Evolutionary conservation across 2,113 vertebrate genomes (phyloP).

Genomic region (Nothobranchius furzeri): DNA sequence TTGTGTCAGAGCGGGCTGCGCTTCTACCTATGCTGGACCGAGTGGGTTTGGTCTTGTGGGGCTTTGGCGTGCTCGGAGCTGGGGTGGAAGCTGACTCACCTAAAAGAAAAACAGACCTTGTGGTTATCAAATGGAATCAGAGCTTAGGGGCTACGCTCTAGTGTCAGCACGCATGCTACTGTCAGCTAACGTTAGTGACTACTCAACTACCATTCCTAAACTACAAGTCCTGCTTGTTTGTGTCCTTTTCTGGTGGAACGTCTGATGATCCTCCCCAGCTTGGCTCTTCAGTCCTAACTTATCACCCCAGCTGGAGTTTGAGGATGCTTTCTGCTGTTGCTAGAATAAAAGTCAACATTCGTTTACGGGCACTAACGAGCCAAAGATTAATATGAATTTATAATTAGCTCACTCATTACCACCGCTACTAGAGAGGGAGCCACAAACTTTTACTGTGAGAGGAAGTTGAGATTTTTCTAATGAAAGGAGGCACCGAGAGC

Average conservation of each 20-base stretch:
- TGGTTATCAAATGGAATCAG: constrained; percentile 44
- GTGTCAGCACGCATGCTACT: constrained; percentile 49
- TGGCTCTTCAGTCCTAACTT: constrained; percentile 44
- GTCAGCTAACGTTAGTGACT: constrained; percentile 50
- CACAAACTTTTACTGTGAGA: constrained; percentile 56
- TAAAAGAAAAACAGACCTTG: constrained; percentile 78
- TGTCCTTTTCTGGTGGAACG: background rate
- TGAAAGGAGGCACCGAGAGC: constrained; percentile 68
- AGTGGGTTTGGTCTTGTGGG: constrained; percentile 76
- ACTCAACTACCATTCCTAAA: constrained; percentile 1
- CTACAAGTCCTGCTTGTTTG: background rate
- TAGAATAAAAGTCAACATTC: constrained; percentile 69
- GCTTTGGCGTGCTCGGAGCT: constrained; percentile 69
- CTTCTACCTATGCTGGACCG: constrained; percentile 73
- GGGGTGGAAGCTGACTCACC: constrained; percentile 74
- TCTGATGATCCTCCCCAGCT: constrained; percentile 13
- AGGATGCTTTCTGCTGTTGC: constrained; percentile 35
- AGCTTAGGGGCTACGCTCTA: constrained; percentile 32
- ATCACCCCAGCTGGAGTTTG: constrained; percentile 34
- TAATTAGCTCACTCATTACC: constrained; percentile 68
- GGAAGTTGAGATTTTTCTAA: constrained; percentile 64
- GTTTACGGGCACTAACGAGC: constrained; percentile 68
- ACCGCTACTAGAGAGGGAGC: constrained; percentile 51
- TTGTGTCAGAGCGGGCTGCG: constrained; percentile 45
- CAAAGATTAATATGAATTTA: constrained; percentile 64